Evolutionary conservation across 2,888 invertebrate species (phyloP).

Genomic region (Apoderus coryli): DNA sequence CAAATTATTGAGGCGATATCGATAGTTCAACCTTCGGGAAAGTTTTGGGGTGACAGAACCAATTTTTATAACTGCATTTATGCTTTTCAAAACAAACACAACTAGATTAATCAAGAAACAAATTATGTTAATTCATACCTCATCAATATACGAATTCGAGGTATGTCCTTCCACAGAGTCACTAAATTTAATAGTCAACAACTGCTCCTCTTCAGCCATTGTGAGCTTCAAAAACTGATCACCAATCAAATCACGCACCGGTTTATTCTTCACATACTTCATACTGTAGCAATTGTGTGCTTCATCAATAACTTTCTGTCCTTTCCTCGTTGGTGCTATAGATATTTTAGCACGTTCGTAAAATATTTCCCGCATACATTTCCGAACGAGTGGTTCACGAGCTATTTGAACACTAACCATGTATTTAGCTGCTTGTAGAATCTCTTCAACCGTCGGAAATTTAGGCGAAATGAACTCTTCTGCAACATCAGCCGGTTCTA

Average conservation of each 20-base stretch:
- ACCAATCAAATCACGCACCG: constrained; percentile 55
- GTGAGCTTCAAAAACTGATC: constrained; percentile 80
- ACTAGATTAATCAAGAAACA: too few species aligned
- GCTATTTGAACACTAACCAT: constrained; percentile 92
- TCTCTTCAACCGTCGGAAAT: constrained; percentile 47
- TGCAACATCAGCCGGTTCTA: constrained; percentile 72
- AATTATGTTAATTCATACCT: too few species aligned
- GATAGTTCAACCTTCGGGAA: too few species aligned
- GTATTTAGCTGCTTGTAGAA: constrained; percentile 78
- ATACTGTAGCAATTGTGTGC: constrained; percentile 64
- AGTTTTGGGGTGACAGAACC: too few species aligned
- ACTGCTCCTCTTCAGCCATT: constrained; percentile 69
- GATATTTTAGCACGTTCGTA: constrained; percentile 76
- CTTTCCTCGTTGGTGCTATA: constrained; percentile 75
- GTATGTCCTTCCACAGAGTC: constrained; percentile 70
- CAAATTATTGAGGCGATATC: too few species aligned
- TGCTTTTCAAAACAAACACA: too few species aligned
- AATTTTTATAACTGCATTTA: too few species aligned
- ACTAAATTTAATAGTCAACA: constrained; percentile 57
- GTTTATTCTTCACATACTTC: constrained; percentile 15
- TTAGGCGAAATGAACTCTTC: constrained; percentile 52
- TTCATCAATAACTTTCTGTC: constrained; percentile 91
- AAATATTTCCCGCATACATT: constrained; percentile 71
- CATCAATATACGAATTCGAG: constrained; percentile 66
- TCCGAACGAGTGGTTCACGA: constrained; percentile 77